Evolutionary conservation across 1,140 invertebrate species (phyloP).

Genomic region (Harlomillsia oculata): DNA sequence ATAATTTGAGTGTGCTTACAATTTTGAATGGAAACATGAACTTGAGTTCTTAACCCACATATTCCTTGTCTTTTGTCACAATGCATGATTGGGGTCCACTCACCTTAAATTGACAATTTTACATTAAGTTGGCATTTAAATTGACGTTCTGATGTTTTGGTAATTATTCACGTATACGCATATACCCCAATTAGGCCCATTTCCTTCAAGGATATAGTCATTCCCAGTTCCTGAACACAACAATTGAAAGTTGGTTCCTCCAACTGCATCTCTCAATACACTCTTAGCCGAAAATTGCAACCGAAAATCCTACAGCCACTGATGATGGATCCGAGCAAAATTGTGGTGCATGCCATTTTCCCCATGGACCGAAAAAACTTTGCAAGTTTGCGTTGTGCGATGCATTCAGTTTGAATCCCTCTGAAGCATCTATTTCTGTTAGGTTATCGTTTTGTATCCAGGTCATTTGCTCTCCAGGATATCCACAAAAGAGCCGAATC

Average conservation of each 20-base stretch:
- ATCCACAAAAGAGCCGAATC: conserved; percentile 21
- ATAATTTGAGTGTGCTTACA: conserved; percentile 6
- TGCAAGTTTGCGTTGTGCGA: too few species aligned
- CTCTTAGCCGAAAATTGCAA: too few species aligned
- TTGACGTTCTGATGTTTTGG: too few species aligned
- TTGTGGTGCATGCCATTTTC: neutral
- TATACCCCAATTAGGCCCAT: neutral
- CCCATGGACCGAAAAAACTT: conserved; percentile 2
- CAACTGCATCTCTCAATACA: neutral
- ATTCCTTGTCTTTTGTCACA: neutral
- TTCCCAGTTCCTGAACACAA: conserved; percentile 2
- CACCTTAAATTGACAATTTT: too few species aligned
- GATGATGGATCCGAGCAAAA: too few species aligned
- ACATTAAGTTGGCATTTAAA: too few species aligned
- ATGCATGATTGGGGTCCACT: too few species aligned
- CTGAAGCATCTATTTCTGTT: too few species aligned
- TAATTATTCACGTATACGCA: neutral
- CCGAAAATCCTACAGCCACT: too few species aligned
- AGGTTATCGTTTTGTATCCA: too few species aligned
- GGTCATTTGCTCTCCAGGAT: too few species aligned
- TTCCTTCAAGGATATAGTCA: conserved; percentile 2
- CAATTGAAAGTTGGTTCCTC: conserved; percentile 5
- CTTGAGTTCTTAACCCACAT: neutral
- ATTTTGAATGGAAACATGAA: conserved; percentile 1
- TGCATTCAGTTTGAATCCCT: too few species aligned